phyloP scores from a whole-genome alignment of 2,888 invertebrate species.

The Folsomia manolachei region DNA sequence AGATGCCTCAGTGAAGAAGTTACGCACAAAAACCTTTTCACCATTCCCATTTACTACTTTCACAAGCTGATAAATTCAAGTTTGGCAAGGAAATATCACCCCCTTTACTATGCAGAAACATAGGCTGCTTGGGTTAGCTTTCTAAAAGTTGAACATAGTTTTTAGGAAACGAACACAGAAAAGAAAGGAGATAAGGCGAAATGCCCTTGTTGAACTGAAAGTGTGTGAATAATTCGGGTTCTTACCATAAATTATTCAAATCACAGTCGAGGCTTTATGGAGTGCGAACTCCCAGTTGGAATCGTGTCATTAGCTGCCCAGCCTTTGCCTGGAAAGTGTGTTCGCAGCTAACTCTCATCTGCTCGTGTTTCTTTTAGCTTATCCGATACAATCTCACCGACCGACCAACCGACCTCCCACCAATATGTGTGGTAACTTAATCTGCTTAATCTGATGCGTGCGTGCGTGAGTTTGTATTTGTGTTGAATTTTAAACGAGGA shows the following conservation, averaged over 20 bases:
- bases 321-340: background rate
- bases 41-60: background rate
- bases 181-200: background rate
- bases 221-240: conserved; percentile 40
- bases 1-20: background rate
- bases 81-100: background rate
- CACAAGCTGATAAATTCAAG: background rate
- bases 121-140: no score
- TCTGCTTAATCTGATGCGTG: background rate
- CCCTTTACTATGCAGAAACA: background rate
- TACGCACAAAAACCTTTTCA: background rate
- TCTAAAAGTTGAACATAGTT: no score
- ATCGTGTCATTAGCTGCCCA: background rate
- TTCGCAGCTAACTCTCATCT: background rate
- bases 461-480: no score
- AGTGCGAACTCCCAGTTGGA: conserved; percentile 19
- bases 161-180: background rate
- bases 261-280: conserved; percentile 43
- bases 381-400: background rate
- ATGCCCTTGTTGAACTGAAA: background rate
- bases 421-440: background rate
- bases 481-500: background rate
- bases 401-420: no score
- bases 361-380: background rate
- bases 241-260: conserved; percentile 49